Percentiles rank a stretch among this genome's conserved stretches.
phyloP scores from a whole-genome alignment of 2,113 vertebrate species.

The Eretmochelys imbricata region DNA sequence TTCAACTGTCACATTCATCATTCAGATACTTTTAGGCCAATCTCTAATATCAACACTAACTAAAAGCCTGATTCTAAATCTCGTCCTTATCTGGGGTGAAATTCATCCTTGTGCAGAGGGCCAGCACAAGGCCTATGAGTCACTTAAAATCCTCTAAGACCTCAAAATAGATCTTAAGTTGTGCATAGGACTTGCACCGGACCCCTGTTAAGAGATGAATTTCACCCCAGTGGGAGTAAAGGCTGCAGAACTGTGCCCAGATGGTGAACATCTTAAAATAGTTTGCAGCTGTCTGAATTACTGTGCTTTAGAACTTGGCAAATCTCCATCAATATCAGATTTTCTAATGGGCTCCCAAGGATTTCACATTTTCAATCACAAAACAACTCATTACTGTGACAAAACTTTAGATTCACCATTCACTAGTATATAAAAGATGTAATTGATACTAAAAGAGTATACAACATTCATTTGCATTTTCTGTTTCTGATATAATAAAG shows the following conservation, averaged over 20 bases:
- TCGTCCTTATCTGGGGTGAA: neutral
- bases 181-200: neutral
- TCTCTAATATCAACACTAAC: neutral
- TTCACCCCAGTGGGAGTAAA: neutral
- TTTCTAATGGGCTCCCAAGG: neutral
- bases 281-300: neutral
- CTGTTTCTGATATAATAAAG: neutral
- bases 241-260: neutral
- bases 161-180: neutral
- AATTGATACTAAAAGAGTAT: neutral
- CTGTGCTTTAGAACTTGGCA: neutral
- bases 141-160: neutral
- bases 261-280: neutral
- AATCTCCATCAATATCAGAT: neutral
- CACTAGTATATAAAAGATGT: neutral
- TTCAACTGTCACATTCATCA: neutral
- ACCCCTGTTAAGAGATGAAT: neutral
- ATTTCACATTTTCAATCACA: conserved; percentile 2
- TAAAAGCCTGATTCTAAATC: neutral
- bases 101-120: neutral
- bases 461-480: neutral
- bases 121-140: neutral
- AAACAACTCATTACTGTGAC: neutral
- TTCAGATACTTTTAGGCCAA: neutral
- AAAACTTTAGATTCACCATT: neutral